Evolutionary conservation across 2,113 vertebrate genomes (phyloP).

Genomic region (Columba livia): DNA sequence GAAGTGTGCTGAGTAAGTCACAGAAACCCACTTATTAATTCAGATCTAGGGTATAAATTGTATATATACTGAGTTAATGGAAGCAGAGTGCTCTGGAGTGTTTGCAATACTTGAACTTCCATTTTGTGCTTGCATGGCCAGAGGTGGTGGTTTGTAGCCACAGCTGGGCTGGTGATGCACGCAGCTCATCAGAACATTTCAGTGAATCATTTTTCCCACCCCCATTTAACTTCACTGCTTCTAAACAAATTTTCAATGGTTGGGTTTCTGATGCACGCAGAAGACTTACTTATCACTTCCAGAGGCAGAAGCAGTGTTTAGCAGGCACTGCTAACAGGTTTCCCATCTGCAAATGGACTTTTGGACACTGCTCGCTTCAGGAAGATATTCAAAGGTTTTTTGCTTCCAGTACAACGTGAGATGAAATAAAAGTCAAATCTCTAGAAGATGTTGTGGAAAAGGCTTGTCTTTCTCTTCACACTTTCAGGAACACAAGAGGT

Average conservation of each 20-base stretch:
- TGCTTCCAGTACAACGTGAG: neutral
- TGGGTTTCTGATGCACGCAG: neutral
- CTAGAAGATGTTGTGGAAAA: neutral
- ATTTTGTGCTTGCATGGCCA: neutral
- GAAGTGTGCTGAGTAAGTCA: neutral
- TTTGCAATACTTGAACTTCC: neutral
- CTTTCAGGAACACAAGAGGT: neutral
- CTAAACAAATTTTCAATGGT: neutral
- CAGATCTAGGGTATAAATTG: neutral
- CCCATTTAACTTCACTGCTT: neutral
- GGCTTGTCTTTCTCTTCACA: neutral
- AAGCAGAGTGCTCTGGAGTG: neutral
- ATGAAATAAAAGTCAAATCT: neutral
- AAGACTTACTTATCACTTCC: neutral
- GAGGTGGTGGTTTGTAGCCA: neutral
- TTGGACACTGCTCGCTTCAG: neutral
- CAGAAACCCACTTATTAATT: neutral
- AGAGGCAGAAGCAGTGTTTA: neutral
- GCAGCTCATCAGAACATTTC: conserved; percentile 11
- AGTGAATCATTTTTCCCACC: neutral
- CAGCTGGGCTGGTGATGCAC: neutral
- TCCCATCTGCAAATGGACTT: neutral
- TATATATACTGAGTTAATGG: neutral
- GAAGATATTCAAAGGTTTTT: neutral
- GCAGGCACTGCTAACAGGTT: neutral